These are phyloP conservation scores for Drosophila auraria DNA, from an alignment of 1,140 invertebrate species.

Conservation along the genomic window DNA sequence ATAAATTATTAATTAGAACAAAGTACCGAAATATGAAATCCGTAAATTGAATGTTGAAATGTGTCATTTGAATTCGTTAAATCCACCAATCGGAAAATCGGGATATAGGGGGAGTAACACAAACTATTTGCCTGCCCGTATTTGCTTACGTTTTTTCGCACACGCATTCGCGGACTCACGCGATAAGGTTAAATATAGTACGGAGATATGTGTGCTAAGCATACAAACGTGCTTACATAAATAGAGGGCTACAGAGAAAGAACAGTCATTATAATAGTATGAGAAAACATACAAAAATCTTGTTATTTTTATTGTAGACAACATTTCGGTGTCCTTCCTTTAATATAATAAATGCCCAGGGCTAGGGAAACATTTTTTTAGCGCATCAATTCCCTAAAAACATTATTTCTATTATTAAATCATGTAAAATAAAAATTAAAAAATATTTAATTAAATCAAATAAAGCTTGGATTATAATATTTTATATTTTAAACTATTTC, in stretches of 20 bases:
- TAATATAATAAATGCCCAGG: neutral
- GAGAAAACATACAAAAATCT: too few species aligned
- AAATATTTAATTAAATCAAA: neutral
- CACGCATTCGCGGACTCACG: slow-evolving; percentile 34
- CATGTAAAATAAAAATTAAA: neutral
- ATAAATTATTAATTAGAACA: slow-evolving; percentile 26
- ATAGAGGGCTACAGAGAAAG: neutral
- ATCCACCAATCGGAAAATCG: slow-evolving; percentile 5
- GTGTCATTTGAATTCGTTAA: slow-evolving; percentile 22
- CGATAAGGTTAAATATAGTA: slow-evolving; percentile 50
- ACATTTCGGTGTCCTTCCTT: neutral
- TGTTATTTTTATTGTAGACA: neutral
- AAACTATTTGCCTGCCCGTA: slow-evolving; percentile 14
- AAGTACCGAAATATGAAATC: slow-evolving; percentile 11
- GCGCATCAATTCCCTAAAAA: neutral
- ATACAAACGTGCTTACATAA: slow-evolving; percentile 13
- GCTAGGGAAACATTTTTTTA: neutral
- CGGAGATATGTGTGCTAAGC: slow-evolving; percentile 10
- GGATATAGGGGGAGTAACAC: neutral
- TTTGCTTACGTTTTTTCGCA: slow-evolving; percentile 26
- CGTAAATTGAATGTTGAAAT: slow-evolving; percentile 15
- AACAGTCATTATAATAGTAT: neutral
- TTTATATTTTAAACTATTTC: neutral
- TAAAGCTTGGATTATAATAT: neutral
- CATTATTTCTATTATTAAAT: neutral